These are phyloP conservation scores for Bombus consobrinus DNA, from an alignment of 1,140 invertebrate species.

Conservation along the genomic window DNA sequence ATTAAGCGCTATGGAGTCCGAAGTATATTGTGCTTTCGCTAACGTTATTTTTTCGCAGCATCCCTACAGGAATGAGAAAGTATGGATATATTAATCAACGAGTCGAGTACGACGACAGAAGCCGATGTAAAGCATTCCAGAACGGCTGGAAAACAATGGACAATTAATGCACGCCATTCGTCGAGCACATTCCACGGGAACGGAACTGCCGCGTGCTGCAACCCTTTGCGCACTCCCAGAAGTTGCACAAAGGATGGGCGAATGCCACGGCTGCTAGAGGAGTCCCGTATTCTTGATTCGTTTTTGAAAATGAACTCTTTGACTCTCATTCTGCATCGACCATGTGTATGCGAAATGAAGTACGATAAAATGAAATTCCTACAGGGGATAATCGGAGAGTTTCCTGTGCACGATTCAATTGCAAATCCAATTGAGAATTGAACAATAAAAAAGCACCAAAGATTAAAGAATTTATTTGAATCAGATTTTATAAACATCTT, in stretches of 20 bases:
- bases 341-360: neutral
- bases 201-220: conserved; percentile 43
- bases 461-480: neutral
- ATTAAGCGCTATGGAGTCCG: neutral
- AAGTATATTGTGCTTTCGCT: neutral
- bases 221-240: conserved; percentile 42
- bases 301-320: conserved; percentile 52
- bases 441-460: neutral
- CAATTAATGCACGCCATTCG: conserved; percentile 75
- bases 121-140: conserved; percentile 46
- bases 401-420: neutral
- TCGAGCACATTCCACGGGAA: conserved; percentile 57
- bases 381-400: neutral
- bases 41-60: neutral
- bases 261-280: conserved; percentile 24
- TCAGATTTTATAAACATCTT: neutral
- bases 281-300: conserved; percentile 18
- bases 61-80: neutral
- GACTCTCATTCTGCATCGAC: conserved; percentile 9
- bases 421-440: neutral
- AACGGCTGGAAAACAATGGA: conserved; percentile 71
- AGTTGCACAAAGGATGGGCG: conserved; percentile 60
- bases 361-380: conserved; percentile 5
- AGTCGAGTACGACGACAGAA: conserved; percentile 26
- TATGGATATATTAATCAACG: conserved; percentile 35